Conservation (phyloP, 2,888 invertebrate species). For the Watsonalla cultraria region DNA sequence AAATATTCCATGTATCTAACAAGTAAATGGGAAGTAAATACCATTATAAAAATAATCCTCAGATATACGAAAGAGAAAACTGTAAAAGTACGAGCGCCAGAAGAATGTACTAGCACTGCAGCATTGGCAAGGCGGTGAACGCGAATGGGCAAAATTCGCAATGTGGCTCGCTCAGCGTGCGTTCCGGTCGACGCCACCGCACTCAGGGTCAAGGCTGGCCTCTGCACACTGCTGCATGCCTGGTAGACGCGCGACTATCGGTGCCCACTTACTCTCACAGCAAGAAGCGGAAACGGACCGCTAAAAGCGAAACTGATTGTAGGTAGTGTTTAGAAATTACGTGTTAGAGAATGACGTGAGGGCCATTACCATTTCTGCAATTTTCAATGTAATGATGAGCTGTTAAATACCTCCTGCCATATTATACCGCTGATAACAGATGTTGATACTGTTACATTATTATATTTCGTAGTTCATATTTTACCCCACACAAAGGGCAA, state of each 20-base stretch:
- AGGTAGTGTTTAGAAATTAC: conserved; percentile 35
- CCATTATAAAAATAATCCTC: conserved; percentile 5
- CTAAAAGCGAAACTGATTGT: conserved; percentile 63
- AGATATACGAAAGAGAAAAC: conserved; percentile 56
- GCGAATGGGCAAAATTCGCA: conserved; percentile 67
- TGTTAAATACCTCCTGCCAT: no score
- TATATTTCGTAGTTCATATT: conserved; percentile 5
- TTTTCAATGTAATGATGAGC: no score
- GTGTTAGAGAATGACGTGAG: conserved; percentile 17
- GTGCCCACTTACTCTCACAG: conserved; percentile 43
- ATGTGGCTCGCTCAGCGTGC: conserved; percentile 65
- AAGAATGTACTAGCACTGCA: conserved; percentile 66
- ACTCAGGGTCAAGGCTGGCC: conserved; percentile 76
- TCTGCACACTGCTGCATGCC: conserved; percentile 66
- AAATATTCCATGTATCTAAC: conserved; percentile 27
- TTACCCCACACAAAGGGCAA: conserved; percentile 22
- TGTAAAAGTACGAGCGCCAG: conserved; percentile 60
- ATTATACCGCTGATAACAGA: conserved; percentile 10
- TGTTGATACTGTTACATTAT: conserved; percentile 6
- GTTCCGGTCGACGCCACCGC: conserved; percentile 78
- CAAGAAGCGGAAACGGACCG: conserved; percentile 56
- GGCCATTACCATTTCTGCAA: conserved; percentile 2
- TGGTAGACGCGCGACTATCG: conserved; percentile 47
- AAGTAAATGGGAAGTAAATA: not conserved
- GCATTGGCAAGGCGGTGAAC: conserved; percentile 52